Evolutionary conservation across 2,888 invertebrate genomes (phyloP), one percentile per base, ranked within the genome.

Genomic region (Stenodema calcarata): DNA sequence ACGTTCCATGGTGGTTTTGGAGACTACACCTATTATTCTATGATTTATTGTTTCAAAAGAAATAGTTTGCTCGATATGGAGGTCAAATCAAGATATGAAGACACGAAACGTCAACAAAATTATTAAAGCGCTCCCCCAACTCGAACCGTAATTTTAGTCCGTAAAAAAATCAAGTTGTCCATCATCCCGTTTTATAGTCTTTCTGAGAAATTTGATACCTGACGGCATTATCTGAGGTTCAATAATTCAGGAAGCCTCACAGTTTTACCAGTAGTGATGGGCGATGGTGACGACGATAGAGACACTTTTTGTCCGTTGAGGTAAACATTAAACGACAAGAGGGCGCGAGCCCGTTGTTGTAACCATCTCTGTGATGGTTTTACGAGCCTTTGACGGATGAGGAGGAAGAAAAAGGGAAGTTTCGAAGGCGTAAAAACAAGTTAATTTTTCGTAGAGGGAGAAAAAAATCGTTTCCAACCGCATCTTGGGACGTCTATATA

Each of bases 371-470:
- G 44, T 23, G 78, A 78, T 14, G 23, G 78, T 35, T 84, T 84
- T 84, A 84, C 50, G 84, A 73, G 75, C 30, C 44, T 73, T 84
- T 84, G 84, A 84, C 73, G 44, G 73, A 84, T 84, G 84, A 50
- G 35, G 23, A 75, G 41, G 75, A 75, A 78, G 30, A 44, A 78
- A 76, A 50, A 50, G 27, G 27, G 44, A 44, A 23, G 11, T 62
- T 62, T 62, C 18, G 23, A 23, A 12, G 78, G 78, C 23, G 78
- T 44, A 44, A 23, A 42, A 78, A 78, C 44, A 44, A 42, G 44
- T 78, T 78, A 35, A 76, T 78, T 44, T 78, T 44, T 78, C 12
- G 35, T 12, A n/a, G n/a, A 28, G 41, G 75, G 41, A 35, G 75
- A 35, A 76, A 70, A 27, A 70, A 70, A 70, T 30, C 6, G 70